Base-by-base conservation (phyloP, 2,113 vertebrate species). In the Lynx canadensis region DNA sequence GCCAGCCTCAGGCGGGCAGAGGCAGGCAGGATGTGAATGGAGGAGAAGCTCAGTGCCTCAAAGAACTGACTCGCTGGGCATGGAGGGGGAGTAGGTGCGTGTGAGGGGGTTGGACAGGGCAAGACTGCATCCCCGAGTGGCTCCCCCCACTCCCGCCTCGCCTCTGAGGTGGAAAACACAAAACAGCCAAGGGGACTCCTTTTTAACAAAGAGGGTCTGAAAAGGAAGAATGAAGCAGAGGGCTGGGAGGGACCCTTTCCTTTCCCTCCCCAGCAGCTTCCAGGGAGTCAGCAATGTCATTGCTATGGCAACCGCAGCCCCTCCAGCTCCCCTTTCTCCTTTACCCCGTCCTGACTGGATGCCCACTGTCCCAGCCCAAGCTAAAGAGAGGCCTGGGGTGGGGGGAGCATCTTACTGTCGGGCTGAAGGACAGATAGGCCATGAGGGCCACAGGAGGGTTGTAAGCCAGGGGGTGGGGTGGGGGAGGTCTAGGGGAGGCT, bases 191-290 rank as follows among this genome's bases (percentile, higher is more conserved):
- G 71, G 71, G 38, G 6, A 52, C 31, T 89, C 33, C 16, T 78
- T 87, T 86, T 60, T 69, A 89, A 96, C 82, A 74, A 89, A 94
- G 81, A 94, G 63, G 29, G 38, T 55, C 65, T 91, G 92, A 74
- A 89, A 87, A 95, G 74, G 92, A 97, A 81, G 86, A 94, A 79
- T 79, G 95, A 91, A 84, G 38, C 81, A 1, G 29, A 50, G 83
- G 36, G 29, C 31, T 52, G 45, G 60, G 81, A 93, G 65, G 89
- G 86, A 55, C 48, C 55, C 74, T 86, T 55, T 82, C 55, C 21
- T 55, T 36, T 66, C 89, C 82, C 50, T 89, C 38, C 83, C 41
- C 94, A 79, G 86, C 73, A 91, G 92, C 50, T 38, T 87, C 68
- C 74, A 68, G 1, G 89, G 92, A 36, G 60, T 86, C 92, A 82